These are phyloP conservation scores for Lates calcarifer DNA, from an alignment of 2,113 vertebrate species.

Conservation along the genomic window DNA sequence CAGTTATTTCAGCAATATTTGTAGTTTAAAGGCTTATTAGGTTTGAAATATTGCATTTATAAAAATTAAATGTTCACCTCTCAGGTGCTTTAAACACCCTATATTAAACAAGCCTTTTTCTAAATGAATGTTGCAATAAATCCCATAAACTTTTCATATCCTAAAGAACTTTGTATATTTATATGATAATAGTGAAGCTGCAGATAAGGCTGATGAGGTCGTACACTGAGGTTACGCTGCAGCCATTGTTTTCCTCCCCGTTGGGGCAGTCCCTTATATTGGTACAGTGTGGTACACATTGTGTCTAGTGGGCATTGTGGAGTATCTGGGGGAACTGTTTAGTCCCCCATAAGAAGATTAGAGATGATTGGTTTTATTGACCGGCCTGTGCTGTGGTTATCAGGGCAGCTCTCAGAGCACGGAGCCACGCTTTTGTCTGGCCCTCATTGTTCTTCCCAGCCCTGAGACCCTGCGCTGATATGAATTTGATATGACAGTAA, in stretches of 20 bases:
- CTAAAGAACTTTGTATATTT: conserved; percentile 13
- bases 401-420: conserved; percentile 72
- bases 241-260: conserved; percentile 47
- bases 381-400: conserved; percentile 82
- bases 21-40: not conserved
- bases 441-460: conserved; percentile 72
- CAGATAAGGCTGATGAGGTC: conserved; percentile 42
- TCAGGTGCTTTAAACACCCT: not conserved
- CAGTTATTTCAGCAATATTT: not conserved
- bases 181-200: conserved; percentile 14
- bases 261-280: conserved; percentile 14
- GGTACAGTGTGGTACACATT: conserved; percentile 50
- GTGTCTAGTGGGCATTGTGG: conserved; percentile 66
- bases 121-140: conserved; percentile 13
- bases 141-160: conserved; percentile 2
- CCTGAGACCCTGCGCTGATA: conserved; percentile 72
- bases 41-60: not conserved
- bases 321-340: conserved; percentile 73
- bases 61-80: not conserved
- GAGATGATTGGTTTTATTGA: conserved; percentile 88
- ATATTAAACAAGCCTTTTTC: not conserved
- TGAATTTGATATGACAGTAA: conserved; percentile 87
- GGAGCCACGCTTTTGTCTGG: conserved; percentile 75
- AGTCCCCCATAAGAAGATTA: conserved; percentile 82
- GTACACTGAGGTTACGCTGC: conserved; percentile 28